Evolutionary conservation across 2,113 vertebrate genomes (phyloP).

Genomic region (Coracopsis vasa): DNA sequence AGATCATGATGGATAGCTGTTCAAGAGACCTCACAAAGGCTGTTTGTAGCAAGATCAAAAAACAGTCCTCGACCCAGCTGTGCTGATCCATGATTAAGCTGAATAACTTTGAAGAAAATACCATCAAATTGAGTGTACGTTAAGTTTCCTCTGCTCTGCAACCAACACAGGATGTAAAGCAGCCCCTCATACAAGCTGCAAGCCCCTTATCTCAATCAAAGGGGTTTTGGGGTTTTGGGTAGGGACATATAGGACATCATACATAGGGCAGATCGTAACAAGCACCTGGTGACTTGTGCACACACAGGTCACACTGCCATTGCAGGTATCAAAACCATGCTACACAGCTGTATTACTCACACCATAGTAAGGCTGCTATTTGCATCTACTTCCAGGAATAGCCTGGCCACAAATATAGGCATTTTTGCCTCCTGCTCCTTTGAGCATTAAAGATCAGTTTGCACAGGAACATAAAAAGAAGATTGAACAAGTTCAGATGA

Average conservation of each 20-base stretch:
- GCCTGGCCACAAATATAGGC: background rate
- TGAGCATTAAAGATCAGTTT: conserved; percentile 15
- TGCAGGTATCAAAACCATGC: background rate
- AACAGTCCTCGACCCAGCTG: background rate
- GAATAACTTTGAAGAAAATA: background rate
- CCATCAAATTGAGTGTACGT: background rate
- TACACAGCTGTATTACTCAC: background rate
- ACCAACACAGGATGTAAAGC: background rate
- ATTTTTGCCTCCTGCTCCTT: background rate
- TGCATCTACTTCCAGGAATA: background rate
- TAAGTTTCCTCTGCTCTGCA: background rate
- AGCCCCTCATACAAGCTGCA: background rate
- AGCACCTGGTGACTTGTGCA: background rate
- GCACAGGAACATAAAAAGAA: background rate
- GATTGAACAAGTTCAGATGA: conserved; percentile 7
- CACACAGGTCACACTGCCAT: background rate
- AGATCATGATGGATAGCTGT: background rate
- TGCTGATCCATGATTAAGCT: background rate
- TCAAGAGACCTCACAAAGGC: background rate
- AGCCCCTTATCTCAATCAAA: background rate
- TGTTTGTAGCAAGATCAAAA: background rate
- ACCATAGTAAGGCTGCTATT: background rate
- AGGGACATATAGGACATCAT: background rate
- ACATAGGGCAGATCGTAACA: rapidly evolving
- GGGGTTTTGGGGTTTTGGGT: background rate